Conservation (phyloP, 2,888 invertebrate genomes). For the Liposcelis brunnea region DNA sequence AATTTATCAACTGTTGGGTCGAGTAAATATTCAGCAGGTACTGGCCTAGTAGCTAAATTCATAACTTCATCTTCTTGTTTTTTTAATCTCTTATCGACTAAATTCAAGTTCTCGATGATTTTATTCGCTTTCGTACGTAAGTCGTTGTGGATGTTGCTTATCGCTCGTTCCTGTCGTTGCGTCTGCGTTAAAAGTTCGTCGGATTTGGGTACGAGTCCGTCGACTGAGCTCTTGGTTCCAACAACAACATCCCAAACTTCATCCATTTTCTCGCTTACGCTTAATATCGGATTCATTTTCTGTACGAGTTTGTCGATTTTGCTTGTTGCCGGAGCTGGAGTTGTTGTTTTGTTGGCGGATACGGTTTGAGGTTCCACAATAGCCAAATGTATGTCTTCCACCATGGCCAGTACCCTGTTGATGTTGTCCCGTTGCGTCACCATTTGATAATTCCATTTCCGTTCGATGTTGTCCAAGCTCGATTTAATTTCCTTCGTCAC, state of each 20-base stretch:
- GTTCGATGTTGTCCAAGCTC: constrained; percentile 45
- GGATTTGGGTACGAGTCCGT: constrained; percentile 70
- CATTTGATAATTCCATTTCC: constrained; percentile 70
- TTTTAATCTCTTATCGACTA: constrained; percentile 66
- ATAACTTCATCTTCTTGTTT: constrained; percentile 75
- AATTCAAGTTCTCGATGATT: constrained; percentile 72
- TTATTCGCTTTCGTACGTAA: constrained; percentile 64
- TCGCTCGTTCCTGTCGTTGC: constrained; percentile 70
- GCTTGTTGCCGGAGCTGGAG: constrained; percentile 39
- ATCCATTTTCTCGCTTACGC: constrained; percentile 78
- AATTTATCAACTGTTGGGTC: constrained; percentile 63
- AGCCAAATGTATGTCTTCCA: constrained; percentile 67
- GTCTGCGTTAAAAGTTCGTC: constrained; percentile 72
- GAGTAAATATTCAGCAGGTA: constrained; percentile 52
- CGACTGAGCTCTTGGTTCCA: constrained; percentile 73
- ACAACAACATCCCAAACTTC: constrained; percentile 83
- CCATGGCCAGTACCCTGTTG: constrained; percentile 57
- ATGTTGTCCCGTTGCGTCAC: constrained; percentile 68
- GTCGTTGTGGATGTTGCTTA: constrained; percentile 71
- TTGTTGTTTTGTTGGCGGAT: constrained; percentile 34
- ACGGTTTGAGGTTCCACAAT: constrained; percentile 47
- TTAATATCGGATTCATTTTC: constrained; percentile 69
- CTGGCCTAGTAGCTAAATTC: constrained; percentile 55
- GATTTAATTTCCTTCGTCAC: constrained; percentile 10
- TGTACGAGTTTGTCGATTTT: constrained; percentile 66